Percentiles rank a stretch among this genome's conserved stretches.
phyloP scores from a whole-genome alignment of 2,797 vertebrate species.

The Delichon dasypus region DNA sequence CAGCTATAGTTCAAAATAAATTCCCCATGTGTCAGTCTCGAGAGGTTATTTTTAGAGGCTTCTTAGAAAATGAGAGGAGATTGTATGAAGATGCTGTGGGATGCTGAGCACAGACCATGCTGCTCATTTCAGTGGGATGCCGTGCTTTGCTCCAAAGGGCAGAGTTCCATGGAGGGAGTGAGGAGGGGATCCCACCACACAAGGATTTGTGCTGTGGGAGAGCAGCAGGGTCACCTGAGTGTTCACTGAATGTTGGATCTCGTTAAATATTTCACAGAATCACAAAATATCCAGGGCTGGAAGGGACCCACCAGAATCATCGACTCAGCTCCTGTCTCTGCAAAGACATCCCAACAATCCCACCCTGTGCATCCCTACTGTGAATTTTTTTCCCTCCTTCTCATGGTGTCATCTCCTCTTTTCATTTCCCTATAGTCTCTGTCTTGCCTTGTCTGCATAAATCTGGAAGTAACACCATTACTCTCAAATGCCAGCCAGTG shows the following conservation, averaged over 20 bases:
- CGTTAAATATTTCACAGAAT: background rate
- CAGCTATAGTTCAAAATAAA: conserved; percentile 17
- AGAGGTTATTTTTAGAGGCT: background rate
- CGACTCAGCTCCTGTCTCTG: background rate
- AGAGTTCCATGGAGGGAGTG: background rate
- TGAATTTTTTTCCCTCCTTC: background rate
- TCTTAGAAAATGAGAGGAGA: background rate
- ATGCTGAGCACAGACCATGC: background rate
- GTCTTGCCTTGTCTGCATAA: background rate
- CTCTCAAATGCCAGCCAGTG: background rate
- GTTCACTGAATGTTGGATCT: background rate
- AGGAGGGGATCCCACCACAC: background rate
- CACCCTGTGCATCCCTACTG: background rate
- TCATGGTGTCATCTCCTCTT: background rate
- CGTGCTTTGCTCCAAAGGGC: background rate
- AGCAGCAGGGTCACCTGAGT: background rate
- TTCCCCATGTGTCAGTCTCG: background rate
- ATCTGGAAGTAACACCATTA: background rate
- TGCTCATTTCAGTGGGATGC: background rate
- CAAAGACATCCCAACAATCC: background rate
- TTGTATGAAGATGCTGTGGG: background rate
- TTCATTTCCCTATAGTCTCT: background rate
- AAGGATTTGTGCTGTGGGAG: background rate
- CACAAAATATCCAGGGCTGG: background rate
- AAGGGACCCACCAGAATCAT: too few relatives aligned